Percentiles rank a stretch among this genome's conserved stretches.
These are phyloP conservation scores for Kuschelorhynchus macadamiae DNA, from an alignment of 2,888 invertebrate species.

Conservation along the genomic window DNA sequence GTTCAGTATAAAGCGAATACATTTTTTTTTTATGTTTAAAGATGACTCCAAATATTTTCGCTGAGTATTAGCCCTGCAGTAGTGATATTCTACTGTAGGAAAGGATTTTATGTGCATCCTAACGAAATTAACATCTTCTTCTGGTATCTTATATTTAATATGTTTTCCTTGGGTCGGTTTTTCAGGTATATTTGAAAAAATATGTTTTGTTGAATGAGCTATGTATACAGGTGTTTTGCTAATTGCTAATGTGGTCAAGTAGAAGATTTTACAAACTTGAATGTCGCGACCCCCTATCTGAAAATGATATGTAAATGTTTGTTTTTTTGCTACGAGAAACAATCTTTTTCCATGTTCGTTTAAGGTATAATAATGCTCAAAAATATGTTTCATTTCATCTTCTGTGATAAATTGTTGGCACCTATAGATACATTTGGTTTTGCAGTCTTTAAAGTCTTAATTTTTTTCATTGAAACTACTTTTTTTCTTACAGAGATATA, in stretches of 20 bases:
- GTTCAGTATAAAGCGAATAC: conserved; percentile 30
- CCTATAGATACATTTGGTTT: not conserved
- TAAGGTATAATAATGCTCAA: conserved; percentile 8
- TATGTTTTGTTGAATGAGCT: conserved; percentile 32
- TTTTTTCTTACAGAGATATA: conserved; percentile 5
- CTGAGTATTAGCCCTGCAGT: conserved; percentile 23
- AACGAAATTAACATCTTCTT: conserved; percentile 23
- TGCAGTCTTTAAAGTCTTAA: not conserved
- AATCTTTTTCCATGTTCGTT: conserved; percentile 9
- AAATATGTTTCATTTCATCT: too few species aligned
- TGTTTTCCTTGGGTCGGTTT: conserved; percentile 17
- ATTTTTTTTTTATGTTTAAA: conserved; percentile 34
- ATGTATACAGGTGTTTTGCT: conserved; percentile 43
- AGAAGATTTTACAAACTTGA: conserved; percentile 18
- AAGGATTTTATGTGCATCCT: conserved; percentile 20
- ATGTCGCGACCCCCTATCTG: not conserved
- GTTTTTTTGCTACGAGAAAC: conserved; percentile 27
- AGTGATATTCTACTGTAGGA: conserved; percentile 20
- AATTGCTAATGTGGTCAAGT: conserved; percentile 39
- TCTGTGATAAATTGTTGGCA: too few species aligned
- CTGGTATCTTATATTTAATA: not conserved
- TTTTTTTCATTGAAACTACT: too few species aligned
- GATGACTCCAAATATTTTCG: conserved; percentile 23
- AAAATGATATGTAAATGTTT: conserved; percentile 13
- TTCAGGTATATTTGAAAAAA: conserved; percentile 16